A percentile compares a stretch with the other conserved stretches of the same genome.
phyloP scores from a whole-genome alignment of 2,113 vertebrate genomes.

The Poeciliopsis prolifica region DNA sequence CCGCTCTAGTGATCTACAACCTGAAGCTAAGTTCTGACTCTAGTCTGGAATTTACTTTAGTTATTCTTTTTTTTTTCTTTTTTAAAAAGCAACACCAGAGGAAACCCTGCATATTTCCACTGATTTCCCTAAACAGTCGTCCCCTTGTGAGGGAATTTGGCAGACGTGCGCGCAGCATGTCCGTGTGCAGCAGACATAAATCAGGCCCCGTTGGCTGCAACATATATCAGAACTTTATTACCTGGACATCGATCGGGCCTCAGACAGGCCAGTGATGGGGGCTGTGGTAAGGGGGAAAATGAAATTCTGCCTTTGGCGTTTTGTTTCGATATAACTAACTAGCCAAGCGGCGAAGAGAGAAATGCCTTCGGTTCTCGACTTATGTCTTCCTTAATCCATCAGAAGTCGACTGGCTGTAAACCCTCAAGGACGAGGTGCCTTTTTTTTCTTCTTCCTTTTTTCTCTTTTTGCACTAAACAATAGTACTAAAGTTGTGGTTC shows the following conservation, averaged over 20 bases:
- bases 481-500: slow-evolving; percentile 12
- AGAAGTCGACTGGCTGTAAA: slow-evolving; percentile 34
- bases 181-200: slow-evolving; percentile 41
- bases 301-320: slow-evolving; percentile 31
- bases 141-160: slow-evolving; percentile 28
- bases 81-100: not conserved
- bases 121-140: slow-evolving; percentile 6
- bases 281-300: slow-evolving; percentile 44
- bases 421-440: slow-evolving; percentile 8
- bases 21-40: not conserved
- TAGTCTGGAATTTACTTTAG: too few species aligned
- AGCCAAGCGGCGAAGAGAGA: slow-evolving; percentile 32
- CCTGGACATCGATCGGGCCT: slow-evolving; percentile 54
- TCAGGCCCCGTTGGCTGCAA: slow-evolving; percentile 49
- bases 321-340: slow-evolving; percentile 35
- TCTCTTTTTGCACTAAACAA: slow-evolving; percentile 4
- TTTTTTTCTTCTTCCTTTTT: not conserved
- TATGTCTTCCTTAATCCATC: slow-evolving; percentile 44
- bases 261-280: slow-evolving; percentile 57
- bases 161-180: not conserved
- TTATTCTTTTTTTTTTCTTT: too few species aligned
- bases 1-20: not conserved
- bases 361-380: slow-evolving; percentile 21
- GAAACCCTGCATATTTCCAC: slow-evolving; percentile 9
- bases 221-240: slow-evolving; percentile 56